Percentiles rank a stretch among this genome's conserved stretches.
phyloP scores from a whole-genome alignment of 2,797 vertebrate genomes.

The Aeoliscus strigatus region DNA sequence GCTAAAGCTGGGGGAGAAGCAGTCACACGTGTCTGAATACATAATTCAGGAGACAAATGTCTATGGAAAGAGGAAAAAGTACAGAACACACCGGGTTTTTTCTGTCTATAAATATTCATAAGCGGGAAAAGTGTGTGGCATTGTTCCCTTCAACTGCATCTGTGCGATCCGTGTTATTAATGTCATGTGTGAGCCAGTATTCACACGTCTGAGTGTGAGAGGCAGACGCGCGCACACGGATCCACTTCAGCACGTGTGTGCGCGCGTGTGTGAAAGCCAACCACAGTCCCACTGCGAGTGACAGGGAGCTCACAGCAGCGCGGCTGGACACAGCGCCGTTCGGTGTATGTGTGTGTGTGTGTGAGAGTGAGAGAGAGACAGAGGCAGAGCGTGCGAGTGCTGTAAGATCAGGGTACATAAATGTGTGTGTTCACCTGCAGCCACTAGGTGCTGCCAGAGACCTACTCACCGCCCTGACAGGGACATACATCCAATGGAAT shows the following conservation, averaged over 20 bases:
- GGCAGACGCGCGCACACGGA: slow-evolving; percentile 1
- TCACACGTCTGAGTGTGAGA: slow-evolving; percentile 31
- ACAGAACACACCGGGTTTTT: slow-evolving; percentile 27
- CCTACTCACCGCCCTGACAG: slow-evolving; percentile 58
- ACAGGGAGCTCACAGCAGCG: slow-evolving; percentile 57
- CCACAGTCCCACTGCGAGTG: slow-evolving; percentile 57
- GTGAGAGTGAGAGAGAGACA: slow-evolving; percentile 11
- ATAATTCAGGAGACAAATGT: slow-evolving; percentile 34
- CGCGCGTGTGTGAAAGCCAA: slow-evolving; percentile 4
- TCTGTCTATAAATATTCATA: slow-evolving; percentile 43
- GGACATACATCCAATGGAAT: neutral
- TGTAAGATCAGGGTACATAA: slow-evolving; percentile 7
- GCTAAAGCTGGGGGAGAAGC: slow-evolving; percentile 11
- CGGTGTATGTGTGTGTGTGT: slow-evolving; percentile 15
- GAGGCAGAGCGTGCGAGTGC: slow-evolving; percentile 6
- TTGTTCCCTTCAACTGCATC: slow-evolving; percentile 11
- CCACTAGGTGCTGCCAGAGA: slow-evolving; percentile 98
- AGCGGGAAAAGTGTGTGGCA: neutral
- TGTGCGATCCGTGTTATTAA: slow-evolving; percentile 12
- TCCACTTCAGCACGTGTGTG: neutral
- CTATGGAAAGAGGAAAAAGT: slow-evolving; percentile 16
- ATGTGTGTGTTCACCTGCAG: slow-evolving; percentile 66
- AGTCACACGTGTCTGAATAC: slow-evolving; percentile 20
- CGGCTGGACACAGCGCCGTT: slow-evolving; percentile 23
- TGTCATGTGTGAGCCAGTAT: slow-evolving; percentile 15